These are phyloP conservation scores for Drosophila bunnanda DNA, from an alignment of 2,888 invertebrate species.

Conservation along the genomic window DNA sequence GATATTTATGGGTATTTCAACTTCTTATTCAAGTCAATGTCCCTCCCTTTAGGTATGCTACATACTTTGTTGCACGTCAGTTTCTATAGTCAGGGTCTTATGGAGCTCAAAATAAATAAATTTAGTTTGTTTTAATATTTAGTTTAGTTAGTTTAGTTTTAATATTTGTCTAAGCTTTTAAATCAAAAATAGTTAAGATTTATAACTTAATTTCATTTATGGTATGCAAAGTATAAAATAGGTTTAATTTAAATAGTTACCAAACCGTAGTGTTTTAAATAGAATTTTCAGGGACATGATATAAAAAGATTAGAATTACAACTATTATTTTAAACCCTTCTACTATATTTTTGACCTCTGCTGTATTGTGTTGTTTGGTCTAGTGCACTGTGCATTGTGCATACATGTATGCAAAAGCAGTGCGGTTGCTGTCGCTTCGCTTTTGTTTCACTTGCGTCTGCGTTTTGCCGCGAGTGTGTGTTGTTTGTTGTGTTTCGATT, in stretches of 20 bases:
- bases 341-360: conserved; percentile 16
- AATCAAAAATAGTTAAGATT: neutral
- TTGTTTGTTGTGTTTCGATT: conserved; percentile 50
- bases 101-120: neutral
- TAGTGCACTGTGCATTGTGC: conserved; percentile 56
- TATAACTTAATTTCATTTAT: too few relatives aligned
- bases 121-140: too few relatives aligned
- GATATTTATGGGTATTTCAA: too few relatives aligned
- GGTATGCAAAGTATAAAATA: too few relatives aligned
- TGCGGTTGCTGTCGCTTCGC: conserved; percentile 49
- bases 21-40: neutral
- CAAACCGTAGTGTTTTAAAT: too few relatives aligned
- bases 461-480: conserved; percentile 53
- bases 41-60: too few relatives aligned
- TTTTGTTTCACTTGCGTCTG: conserved; percentile 60
- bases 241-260: too few relatives aligned
- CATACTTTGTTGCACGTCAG: neutral
- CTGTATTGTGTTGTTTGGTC: conserved; percentile 36
- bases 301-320: neutral
- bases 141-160: too few relatives aligned
- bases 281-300: accelerated
- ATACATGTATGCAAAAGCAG: conserved; percentile 60
- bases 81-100: neutral
- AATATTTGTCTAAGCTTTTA: neutral
- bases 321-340: neutral